Evolutionary conservation across 2,888 invertebrate species (phyloP), one percentile per base, ranked within the genome.

Genomic region (Cantharis flavilabris): DNA sequence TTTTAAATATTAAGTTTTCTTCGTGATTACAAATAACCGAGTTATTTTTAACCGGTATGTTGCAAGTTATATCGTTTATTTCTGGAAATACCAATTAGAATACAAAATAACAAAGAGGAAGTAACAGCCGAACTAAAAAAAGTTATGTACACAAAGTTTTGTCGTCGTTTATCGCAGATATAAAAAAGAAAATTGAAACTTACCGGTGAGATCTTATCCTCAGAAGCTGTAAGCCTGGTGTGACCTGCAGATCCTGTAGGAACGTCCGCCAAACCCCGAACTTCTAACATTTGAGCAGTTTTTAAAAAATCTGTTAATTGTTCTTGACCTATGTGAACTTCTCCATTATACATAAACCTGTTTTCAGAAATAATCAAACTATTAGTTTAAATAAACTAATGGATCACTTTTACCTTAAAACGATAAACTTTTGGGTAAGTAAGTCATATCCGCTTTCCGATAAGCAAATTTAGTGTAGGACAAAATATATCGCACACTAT

Each of bases 271-370:
- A 97, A 89, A 14, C 96, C 96, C 83, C 96, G 92, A 18, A 97
- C 95, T 90, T 96, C 96, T 84, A 96, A 91, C 90, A 96, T 92
- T 89, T 96, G 96, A 64, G 96, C 96, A 80, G 96, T 96, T 89
- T 94, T 93, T 82, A 97, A 90, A 88, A 96, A 96, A 87, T 96
- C 95, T 81, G 94, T 93, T 83, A 97, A 90, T 87, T 96, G 95
- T 84, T 96, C 96, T 88, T 96, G 96, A 23, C 95, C 95, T 83
- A 96, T 95, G 88, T 96, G 95, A 33, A 97, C 96, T 89, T 96
- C 96, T 79, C 96, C 96, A 88, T 96, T 95, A 89, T 97, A 97
- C 96, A 97, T 96, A 90, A 96, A 97, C 89, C 94, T 94, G 62
- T 70, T 70, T 62, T n/a, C 23, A 62, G 18, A 70, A 62, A 70